A percentile compares a stretch with the other conserved stretches of the same genome.
Evolutionary conservation across 92 coral and sea anemone species (phyloP).

Genomic region (Siderastrea siderea): DNA sequence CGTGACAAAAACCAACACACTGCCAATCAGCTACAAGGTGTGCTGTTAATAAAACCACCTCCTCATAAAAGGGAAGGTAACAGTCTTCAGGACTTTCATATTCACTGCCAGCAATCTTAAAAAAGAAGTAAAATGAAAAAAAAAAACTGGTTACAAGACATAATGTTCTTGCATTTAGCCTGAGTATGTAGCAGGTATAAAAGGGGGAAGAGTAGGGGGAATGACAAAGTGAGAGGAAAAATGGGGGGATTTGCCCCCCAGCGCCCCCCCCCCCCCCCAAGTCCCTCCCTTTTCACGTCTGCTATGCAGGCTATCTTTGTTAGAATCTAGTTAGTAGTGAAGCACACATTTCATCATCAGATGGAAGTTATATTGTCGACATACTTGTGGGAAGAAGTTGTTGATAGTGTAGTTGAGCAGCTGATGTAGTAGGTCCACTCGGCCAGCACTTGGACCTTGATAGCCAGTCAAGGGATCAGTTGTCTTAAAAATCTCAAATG

Average conservation of each 20-base stretch:
- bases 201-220: too few relatives aligned
- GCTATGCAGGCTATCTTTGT: too few relatives aligned
- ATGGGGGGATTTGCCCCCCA: too few relatives aligned
- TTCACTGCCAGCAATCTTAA: conserved; percentile 47
- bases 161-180: background rate
- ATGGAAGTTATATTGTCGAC: background rate
- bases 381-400: conserved; percentile 90
- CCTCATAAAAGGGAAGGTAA: conserved; percentile 90
- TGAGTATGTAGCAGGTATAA: background rate
- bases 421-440: conserved; percentile 80
- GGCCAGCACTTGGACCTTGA: conserved; percentile 96
- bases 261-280: too few relatives aligned
- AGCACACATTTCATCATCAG: too few relatives aligned
- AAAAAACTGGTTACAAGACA: background rate
- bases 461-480: conserved; percentile 89
- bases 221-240: too few relatives aligned
- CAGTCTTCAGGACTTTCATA: conserved; percentile 63
- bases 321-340: too few relatives aligned
- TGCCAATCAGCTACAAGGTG: conserved; percentile 96
- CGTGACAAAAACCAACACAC: conserved; percentile 99
- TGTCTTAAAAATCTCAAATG: conserved; percentile 96
- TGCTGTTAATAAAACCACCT: conserved; percentile 82
- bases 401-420: conserved; percentile 87
- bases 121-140: background rate
- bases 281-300: too few relatives aligned